Conservation (phyloP, 2,888 invertebrate species). For the Entomobrya multifasciata region DNA sequence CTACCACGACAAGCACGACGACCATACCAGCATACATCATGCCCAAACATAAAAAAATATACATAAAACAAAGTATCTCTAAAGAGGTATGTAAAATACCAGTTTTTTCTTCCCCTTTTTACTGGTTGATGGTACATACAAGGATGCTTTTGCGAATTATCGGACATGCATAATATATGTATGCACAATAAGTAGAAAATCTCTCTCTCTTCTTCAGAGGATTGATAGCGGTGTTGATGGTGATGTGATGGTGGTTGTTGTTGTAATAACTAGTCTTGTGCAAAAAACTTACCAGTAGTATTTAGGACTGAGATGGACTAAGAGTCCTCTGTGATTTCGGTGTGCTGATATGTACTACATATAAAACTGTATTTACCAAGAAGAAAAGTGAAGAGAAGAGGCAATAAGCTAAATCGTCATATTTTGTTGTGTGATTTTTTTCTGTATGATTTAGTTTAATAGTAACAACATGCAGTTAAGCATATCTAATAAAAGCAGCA, state of each 20-base stretch:
- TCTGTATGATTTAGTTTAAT: too few species aligned
- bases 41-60: neutral
- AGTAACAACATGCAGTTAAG: too few species aligned
- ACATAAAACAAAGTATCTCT: neutral
- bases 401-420: neutral
- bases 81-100: constrained; percentile 34
- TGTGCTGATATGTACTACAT: constrained; percentile 26
- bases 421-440: constrained; percentile 5
- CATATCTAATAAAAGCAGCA: too few species aligned
- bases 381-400: neutral
- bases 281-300: constrained; percentile 61
- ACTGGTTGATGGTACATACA: neutral
- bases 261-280: constrained; percentile 57
- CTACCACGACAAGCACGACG: neutral
- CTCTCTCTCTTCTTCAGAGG: too few species aligned
- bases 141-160: constrained; percentile 43
- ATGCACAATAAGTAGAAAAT: constrained; percentile 23
- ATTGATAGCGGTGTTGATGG: constrained; percentile 30
- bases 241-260: constrained; percentile 36
- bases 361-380: neutral
- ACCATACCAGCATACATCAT: too few species aligned
- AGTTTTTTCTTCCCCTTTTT: constrained; percentile 55
- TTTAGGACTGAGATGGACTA: constrained; percentile 67
- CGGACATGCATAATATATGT: constrained; percentile 33
- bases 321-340: constrained; percentile 57